phyloP scores from a whole-genome alignment of 1,140 invertebrate genomes.

The Pogonognathellus flavescens region DNA sequence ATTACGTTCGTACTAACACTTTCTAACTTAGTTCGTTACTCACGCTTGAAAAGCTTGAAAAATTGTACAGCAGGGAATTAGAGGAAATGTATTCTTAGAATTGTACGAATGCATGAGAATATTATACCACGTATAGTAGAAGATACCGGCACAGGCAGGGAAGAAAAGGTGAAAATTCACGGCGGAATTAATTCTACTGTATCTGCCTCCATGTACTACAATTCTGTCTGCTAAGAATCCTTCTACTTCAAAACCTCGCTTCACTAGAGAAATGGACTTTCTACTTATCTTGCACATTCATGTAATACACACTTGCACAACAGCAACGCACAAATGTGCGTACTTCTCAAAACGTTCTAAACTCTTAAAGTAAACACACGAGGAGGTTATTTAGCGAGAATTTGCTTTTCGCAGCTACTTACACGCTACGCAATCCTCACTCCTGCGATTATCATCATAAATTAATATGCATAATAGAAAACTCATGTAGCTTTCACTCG shows the following conservation, averaged over 20 bases:
- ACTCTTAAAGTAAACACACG: neutral
- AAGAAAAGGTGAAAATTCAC: conserved; percentile 40
- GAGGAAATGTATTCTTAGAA: conserved; percentile 36
- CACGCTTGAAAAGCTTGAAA: conserved; percentile 53
- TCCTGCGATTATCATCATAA: conserved; percentile 14
- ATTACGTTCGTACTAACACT: conserved; percentile 16
- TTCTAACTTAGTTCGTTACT: conserved; percentile 43
- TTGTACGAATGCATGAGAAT: neutral
- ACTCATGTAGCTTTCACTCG: neutral
- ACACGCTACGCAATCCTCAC: neutral
- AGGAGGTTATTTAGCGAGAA: neutral
- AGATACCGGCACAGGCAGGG: neutral
- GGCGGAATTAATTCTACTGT: conserved; percentile 13
- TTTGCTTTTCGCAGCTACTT: conserved; percentile 1
- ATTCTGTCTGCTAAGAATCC: neutral
- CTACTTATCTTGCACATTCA: neutral
- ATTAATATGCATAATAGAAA: neutral
- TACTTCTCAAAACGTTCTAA: neutral
- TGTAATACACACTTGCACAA: neutral
- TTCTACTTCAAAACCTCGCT: neutral
- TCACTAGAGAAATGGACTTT: conserved; percentile 4
- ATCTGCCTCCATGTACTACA: conserved; percentile 6
- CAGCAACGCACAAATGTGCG: neutral
- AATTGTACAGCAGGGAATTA: conserved; percentile 50
- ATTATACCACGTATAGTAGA: neutral